A percentile compares a stretch with the other conserved stretches of the same genome.
Evolutionary conservation across 1,140 invertebrate species (phyloP).

Genomic region (Adelges cooleyi): DNA sequence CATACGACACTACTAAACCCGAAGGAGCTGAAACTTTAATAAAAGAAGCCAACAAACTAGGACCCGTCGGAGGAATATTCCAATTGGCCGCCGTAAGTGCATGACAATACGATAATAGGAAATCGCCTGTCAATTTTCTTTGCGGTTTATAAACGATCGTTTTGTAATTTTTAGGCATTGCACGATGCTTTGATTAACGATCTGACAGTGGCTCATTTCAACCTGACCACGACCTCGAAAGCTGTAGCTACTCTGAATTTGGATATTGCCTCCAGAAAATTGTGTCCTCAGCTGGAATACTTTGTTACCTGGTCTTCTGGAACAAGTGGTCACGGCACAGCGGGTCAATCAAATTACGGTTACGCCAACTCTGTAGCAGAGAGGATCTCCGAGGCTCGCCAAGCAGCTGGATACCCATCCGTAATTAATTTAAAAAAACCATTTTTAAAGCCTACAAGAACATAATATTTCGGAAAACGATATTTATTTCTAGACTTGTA

Average conservation of each 20-base stretch:
- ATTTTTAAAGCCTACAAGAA: too few species aligned
- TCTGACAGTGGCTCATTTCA: neutral
- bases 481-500: conserved; percentile 47
- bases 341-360: conserved; percentile 90
- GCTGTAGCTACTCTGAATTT: conserved; percentile 47
- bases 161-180: conserved; percentile 34
- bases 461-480: conserved; percentile 12
- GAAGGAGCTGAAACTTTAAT: conserved; percentile 60
- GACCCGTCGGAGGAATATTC: conserved; percentile 83
- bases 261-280: conserved; percentile 57
- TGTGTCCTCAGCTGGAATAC: conserved; percentile 70
- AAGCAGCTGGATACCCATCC: conserved; percentile 60
- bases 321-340: conserved; percentile 47
- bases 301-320: conserved; percentile 52
- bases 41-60: conserved; percentile 51
- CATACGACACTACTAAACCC: conserved; percentile 47
- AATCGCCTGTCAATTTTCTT: too few species aligned
- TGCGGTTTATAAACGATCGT: too few species aligned
- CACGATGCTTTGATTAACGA: conserved; percentile 25
- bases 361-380: conserved; percentile 93
- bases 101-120: too few species aligned
- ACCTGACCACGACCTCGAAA: neutral
- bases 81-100: conserved; percentile 71
- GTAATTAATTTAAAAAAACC: too few species aligned
- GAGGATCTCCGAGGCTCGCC: conserved; percentile 74